Evolutionary conservation across 2,888 invertebrate species (phyloP).

Genomic region (Dusona sp.): DNA sequence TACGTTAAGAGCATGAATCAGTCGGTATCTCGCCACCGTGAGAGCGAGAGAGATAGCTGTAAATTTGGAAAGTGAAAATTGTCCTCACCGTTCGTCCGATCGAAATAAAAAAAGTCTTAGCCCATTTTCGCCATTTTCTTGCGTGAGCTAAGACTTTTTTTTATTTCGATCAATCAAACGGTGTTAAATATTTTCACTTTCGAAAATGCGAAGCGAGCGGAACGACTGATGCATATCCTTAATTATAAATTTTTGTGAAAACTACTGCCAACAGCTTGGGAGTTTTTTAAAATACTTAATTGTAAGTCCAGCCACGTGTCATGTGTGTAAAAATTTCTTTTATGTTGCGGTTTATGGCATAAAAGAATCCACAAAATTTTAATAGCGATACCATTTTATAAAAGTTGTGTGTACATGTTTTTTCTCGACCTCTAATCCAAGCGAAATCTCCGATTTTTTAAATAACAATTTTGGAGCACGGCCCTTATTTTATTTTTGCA

Average conservation of each 20-base stretch:
- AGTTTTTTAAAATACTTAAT: slow-evolving; percentile 28
- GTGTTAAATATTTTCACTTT: too few relatives aligned
- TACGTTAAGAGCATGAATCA: slow-evolving; percentile 20
- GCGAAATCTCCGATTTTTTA: not conserved
- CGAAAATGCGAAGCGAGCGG: too few relatives aligned
- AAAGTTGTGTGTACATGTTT: not conserved
- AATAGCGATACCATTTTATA: slow-evolving; percentile 30
- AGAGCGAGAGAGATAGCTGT: too few relatives aligned
- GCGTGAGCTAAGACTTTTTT: too few relatives aligned
- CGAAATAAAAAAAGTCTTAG: too few relatives aligned
- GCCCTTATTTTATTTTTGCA: not conserved
- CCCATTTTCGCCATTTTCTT: too few relatives aligned
- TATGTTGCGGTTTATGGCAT: not conserved
- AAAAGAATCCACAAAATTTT: slow-evolving; percentile 23
- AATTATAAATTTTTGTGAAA: slow-evolving; percentile 11
- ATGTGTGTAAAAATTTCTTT: slow-evolving; percentile 12
- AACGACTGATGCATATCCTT: too few relatives aligned
- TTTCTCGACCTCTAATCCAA: not conserved
- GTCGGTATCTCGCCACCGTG: too few relatives aligned
- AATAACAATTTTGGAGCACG: not conserved
- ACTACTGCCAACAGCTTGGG: slow-evolving; percentile 35
- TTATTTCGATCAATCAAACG: too few relatives aligned
- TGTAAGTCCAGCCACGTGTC: slow-evolving; percentile 28
- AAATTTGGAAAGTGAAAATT: too few relatives aligned
- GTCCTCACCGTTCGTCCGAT: too few relatives aligned